phyloP scores from a whole-genome alignment of 1,140 invertebrate genomes.

The Euura lappo region DNA sequence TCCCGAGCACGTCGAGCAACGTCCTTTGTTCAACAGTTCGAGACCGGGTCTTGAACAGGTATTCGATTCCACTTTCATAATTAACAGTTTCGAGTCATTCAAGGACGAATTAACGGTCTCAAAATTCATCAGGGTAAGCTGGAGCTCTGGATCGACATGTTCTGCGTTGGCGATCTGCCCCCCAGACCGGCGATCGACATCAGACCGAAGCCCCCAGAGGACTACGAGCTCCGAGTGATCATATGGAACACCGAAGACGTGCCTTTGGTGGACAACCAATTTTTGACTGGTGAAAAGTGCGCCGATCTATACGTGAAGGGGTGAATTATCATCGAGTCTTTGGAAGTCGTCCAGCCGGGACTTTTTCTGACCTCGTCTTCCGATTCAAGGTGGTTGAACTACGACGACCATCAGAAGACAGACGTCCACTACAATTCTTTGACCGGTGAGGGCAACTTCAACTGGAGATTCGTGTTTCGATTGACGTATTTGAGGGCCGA shows the following conservation, averaged over 20 bases:
- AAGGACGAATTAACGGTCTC: background rate
- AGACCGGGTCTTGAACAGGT: constrained; percentile 86
- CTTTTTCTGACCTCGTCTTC: background rate
- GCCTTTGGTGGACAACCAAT: constrained; percentile 76
- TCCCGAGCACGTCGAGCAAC: constrained; percentile 88
- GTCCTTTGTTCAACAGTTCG: constrained; percentile 76
- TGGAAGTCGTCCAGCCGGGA: background rate
- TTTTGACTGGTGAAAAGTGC: constrained; percentile 80
- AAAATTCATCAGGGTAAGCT: constrained; percentile 75
- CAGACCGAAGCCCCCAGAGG: constrained; percentile 73
- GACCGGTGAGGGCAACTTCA: constrained; percentile 85
- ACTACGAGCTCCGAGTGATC: constrained; percentile 83
- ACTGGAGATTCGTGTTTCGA: constrained; percentile 88
- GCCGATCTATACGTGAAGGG: constrained; percentile 89
- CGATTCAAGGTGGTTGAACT: constrained; percentile 75
- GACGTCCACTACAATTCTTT: constrained; percentile 84
- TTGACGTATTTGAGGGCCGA: constrained; percentile 82
- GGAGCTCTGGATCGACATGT: constrained; percentile 92
- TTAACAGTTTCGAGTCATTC: background rate
- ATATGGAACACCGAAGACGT: constrained; percentile 83
- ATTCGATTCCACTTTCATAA: background rate
- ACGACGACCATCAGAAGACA: constrained; percentile 76
- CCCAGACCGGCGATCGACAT: constrained; percentile 76
- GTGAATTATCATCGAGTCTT: constrained; percentile 55
- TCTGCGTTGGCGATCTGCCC: constrained; percentile 70